Base-by-base conservation (phyloP, 2,888 invertebrate genomes). In the Ennomos quercinarius region DNA sequence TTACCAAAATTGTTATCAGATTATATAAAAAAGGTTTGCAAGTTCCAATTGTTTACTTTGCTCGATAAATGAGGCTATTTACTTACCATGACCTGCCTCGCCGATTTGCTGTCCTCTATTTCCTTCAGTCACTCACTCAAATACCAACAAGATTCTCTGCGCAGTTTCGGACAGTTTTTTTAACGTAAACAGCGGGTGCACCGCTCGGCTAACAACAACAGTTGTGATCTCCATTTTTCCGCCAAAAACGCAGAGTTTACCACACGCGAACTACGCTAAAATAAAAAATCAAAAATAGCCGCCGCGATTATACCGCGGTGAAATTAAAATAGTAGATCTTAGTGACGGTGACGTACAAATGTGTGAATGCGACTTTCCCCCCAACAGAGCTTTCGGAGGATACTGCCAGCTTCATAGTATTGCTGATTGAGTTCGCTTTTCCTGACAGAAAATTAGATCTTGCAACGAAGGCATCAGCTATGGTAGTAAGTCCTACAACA, bases 211-310 rank as follows among this genome's bases (percentile, higher is more conserved):
- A 74, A 72, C 84, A 72, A 67, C 80, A 77, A 76, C 79, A 78
- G 82, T 81, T 87, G 79, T 84, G 82, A 40, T 40, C 50, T 11
- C 51, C 78, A 78, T 80, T 88, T 89, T 89, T 87, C 91, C 90
- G 91, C 91, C 90, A 90, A 90, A 90, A 79, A 68, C 63, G 57
- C 73, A 78, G 77, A 76, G 46, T 68, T 70, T 83, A 91, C 92
- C 92, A 92, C 92, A 91, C 92, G 89, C 91, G 89, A 91, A 91
- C 91, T 84, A 84, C 86, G 89, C 90, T 83, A 88, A 91, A 92
- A 92, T 92, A 92, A 92, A 90, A 90, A 83, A 73, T 87, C 86
- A 50, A 85, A 92, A 92, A 92, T 92, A 92, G 88, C 89, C 80
- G 76, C 67, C 78, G 79, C 83, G 76, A 79, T 83, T 76, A 73